Evolutionary conservation across 2,113 vertebrate genomes (phyloP).

Genomic region (Struthio camelus): DNA sequence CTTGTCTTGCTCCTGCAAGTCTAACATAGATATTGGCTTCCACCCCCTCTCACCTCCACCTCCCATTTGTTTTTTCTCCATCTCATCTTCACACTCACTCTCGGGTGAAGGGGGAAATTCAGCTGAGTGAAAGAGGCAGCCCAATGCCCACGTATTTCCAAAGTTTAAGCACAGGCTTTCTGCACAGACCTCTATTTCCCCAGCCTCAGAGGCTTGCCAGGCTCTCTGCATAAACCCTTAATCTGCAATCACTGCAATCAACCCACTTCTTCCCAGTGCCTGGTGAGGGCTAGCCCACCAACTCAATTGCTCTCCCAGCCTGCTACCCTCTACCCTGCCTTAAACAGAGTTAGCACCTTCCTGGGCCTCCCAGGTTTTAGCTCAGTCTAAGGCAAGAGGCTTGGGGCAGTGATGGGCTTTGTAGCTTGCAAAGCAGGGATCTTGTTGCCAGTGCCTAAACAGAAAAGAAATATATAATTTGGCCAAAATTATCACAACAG

Average conservation of each 20-base stretch:
- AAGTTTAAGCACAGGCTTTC: background rate
- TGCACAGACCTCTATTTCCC: background rate
- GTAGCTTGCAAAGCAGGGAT: background rate
- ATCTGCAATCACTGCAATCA: background rate
- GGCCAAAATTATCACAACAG: background rate
- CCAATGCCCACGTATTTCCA: no score
- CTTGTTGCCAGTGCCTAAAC: background rate
- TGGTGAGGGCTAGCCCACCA: background rate
- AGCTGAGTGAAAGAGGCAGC: background rate
- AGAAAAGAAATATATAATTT: background rate
- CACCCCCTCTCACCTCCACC: background rate
- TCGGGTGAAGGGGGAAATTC: background rate
- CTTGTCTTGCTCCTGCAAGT: background rate
- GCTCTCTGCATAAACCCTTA: background rate
- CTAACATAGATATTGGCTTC: conserved; percentile 5
- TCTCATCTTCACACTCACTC: background rate
- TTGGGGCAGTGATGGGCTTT: background rate
- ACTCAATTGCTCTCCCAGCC: background rate
- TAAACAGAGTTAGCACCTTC: background rate
- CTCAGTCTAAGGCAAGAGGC: background rate
- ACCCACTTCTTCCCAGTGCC: background rate
- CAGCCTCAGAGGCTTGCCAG: background rate
- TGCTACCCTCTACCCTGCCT: background rate
- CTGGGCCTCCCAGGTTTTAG: background rate
- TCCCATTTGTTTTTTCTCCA: background rate